Base-by-base conservation (phyloP, 2,888 invertebrate species). In the Synergus itoensis region DNA sequence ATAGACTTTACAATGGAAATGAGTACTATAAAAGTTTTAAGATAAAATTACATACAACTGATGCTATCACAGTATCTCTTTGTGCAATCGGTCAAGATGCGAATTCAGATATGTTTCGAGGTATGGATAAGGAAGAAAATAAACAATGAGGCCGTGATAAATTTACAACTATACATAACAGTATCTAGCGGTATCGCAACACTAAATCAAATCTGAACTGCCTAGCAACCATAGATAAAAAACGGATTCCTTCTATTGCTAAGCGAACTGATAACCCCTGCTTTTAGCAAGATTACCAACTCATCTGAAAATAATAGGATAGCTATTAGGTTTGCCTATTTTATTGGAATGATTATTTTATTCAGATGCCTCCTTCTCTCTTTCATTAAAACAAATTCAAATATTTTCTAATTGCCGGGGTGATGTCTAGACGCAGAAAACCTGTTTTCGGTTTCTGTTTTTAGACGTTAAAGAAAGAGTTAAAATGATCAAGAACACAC, bases 401-500 rank as follows among this genome's bases (percentile, higher is more conserved):
- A 62, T 62, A 28, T 62, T 62, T 28, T 62, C 21, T 62, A 28
- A 62, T 28, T 62, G 28, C 21, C 14, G 21, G 21, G 28, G 14
- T 1, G 28, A 36, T 36, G 62, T 62, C 21, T 62, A 62, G 62
- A 62, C 62, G 14, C 81, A 81, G 18, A 67, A 67, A 67, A 28
- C 40, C 41, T 36, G 67, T 67, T 67, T 67, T 18, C 40, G 5
- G 40, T 40, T 41, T 65, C 41, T n/a, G n/a, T 41, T 41, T 65
- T n/a, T 4, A 65, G 41, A n/a, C 11, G 40, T 65, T n/a, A 18
- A 41, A 43, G 53, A 73, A 53, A 53, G 73, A 73, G 48, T 48
- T 73, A 73, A 73, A 73, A 73, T 73, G 53, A 73, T 73, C 40
- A 73, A 73, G 73, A 73, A 73, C 40, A 53, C 36, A 73, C 73